These are phyloP conservation scores for Carettochelys insculpta DNA, from an alignment of 2,113 vertebrate species.

Conservation along the genomic window DNA sequence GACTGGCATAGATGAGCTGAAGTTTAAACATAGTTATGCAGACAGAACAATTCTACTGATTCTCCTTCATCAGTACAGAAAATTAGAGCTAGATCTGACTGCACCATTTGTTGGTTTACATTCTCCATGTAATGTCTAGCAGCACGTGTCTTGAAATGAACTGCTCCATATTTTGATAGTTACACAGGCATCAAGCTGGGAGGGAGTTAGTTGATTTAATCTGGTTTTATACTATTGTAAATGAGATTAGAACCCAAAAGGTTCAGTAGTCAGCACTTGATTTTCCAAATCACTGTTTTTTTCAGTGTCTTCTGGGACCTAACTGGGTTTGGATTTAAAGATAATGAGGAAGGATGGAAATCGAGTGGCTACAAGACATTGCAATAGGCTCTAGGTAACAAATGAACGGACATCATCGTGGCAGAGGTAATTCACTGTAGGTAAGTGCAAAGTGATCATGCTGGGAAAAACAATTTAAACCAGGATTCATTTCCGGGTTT, in stretches of 20 bases:
- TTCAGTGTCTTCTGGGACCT: not conserved
- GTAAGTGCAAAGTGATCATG: not conserved
- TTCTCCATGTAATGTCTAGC: not conserved
- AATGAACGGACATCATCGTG: not conserved
- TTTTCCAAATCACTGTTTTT: not conserved
- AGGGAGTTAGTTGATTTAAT: not conserved
- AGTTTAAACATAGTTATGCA: not conserved
- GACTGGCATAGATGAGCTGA: not conserved
- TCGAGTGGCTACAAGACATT: not conserved
- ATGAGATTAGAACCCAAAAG: not conserved
- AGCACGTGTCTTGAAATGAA: not conserved
- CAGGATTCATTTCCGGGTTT: not conserved
- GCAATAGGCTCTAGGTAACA: not conserved
- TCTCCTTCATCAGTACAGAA: not conserved
- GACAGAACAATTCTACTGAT: not conserved
- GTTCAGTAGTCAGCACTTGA: not conserved
- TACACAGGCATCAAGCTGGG: not conserved
- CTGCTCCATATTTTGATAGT: not conserved
- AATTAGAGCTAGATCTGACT: not conserved
- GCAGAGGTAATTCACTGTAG: not conserved
- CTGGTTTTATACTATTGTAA: not conserved
- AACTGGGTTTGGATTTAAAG: not conserved
- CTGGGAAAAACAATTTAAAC: not conserved
- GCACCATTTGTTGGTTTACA: not conserved
- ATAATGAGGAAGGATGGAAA: not conserved